Conservation (phyloP, 2,797 vertebrate species). For the Parauchenoglanis ngamensis region DNA sequence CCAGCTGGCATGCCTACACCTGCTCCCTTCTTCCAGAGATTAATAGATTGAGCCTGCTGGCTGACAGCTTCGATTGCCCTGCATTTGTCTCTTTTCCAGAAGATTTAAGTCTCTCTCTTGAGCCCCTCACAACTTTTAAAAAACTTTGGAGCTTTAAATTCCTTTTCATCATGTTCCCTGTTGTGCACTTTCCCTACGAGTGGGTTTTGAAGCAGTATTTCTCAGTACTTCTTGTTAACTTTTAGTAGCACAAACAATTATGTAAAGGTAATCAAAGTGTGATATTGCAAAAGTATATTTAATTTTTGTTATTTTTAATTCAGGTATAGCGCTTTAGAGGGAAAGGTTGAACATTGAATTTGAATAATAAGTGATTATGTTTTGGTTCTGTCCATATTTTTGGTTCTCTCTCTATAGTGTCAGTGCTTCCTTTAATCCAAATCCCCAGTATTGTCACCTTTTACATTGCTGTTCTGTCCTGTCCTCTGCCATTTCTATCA, state of each 20-base stretch:
- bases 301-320: constrained; percentile 17
- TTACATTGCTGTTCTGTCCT: constrained; percentile 24
- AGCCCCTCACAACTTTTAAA: constrained; percentile 60
- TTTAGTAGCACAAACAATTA: constrained; percentile 22
- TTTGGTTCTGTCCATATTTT: constrained; percentile 6
- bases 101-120: constrained; percentile 64
- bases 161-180: constrained; percentile 40
- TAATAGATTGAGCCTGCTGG: constrained; percentile 70
- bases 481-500: constrained; percentile 22
- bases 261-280: constrained; percentile 19
- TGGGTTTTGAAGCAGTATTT: not conserved
- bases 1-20: constrained; percentile 68
- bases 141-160: constrained; percentile 59
- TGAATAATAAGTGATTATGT: constrained; percentile 29
- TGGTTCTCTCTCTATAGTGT: constrained; percentile 10
- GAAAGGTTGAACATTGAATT: constrained; percentile 17
- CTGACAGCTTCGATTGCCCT: constrained; percentile 70
- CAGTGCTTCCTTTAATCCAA: not conserved
- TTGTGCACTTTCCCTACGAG: constrained; percentile 11
- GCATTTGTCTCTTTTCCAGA: constrained; percentile 69
- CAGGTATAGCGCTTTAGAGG: constrained; percentile 21
- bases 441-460: not conserved
- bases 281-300: constrained; percentile 21
- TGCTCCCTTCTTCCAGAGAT: constrained; percentile 62
- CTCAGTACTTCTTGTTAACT: not conserved